A percentile compares a stretch with the other conserved stretches of the same genome.
phyloP scores from a whole-genome alignment of 2,113 vertebrate species.

The Agelaius phoeniceus region DNA sequence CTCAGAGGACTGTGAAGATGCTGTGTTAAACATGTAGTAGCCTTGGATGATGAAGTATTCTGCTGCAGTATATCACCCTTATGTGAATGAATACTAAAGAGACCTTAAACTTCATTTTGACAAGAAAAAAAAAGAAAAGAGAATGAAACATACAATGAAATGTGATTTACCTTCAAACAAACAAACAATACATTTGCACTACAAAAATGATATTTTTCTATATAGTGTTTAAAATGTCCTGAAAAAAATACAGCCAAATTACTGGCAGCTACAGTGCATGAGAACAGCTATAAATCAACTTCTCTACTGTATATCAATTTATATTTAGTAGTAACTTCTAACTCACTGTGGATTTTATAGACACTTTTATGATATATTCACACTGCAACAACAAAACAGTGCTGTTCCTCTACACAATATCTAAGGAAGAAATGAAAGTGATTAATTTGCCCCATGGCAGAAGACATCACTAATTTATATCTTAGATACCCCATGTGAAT shows the following conservation, averaged over 20 bases:
- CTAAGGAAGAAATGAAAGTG: neutral
- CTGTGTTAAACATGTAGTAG: neutral
- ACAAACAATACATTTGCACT: neutral
- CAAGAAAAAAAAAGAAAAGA: neutral
- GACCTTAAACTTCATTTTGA: neutral
- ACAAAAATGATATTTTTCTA: neutral
- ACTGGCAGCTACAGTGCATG: neutral
- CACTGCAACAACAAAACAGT: neutral
- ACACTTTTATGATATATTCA: neutral
- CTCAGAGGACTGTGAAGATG: neutral
- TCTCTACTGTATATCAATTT: neutral
- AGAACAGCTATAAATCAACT: slow-evolving; percentile 10
- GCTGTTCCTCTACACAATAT: neutral
- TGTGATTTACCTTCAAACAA: neutral
- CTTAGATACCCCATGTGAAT: neutral
- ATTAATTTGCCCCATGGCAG: neutral
- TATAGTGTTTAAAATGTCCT: neutral
- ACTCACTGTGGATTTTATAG: slow-evolving; percentile 32
- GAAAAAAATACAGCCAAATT: slow-evolving; percentile 20
- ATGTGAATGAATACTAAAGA: neutral
- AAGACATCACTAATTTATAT: neutral
- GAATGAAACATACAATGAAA: neutral
- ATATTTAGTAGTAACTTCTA: slow-evolving; percentile 12
- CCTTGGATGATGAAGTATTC: neutral
- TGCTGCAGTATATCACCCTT: neutral